A percentile compares a stretch with the other conserved stretches of the same genome.
These are phyloP conservation scores for Steromphala cineraria DNA, from an alignment of 2,888 invertebrate species.

Conservation along the genomic window DNA sequence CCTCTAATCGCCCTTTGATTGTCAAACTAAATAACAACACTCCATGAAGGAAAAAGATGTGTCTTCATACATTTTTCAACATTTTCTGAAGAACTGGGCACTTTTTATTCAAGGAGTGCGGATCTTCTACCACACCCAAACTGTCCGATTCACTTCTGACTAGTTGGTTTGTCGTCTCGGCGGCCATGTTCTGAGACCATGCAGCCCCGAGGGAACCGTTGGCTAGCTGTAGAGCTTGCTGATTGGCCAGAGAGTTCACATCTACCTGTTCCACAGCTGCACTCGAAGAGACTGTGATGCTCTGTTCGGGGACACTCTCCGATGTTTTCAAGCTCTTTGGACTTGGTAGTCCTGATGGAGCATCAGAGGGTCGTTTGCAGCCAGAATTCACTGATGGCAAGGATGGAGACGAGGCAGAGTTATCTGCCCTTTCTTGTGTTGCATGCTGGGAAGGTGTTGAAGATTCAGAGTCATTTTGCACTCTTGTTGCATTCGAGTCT, in stretches of 20 bases:
- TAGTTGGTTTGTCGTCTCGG: background rate
- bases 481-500: background rate
- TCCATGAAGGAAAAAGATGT: background rate
- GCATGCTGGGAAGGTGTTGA: background rate
- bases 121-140: conserved; percentile 16
- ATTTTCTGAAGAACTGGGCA: conserved; percentile 51
- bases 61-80: conserved; percentile 37
- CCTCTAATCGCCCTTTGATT: background rate
- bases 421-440: background rate
- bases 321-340: background rate
- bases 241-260: background rate
- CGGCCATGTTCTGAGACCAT: background rate
- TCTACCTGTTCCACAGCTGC: background rate
- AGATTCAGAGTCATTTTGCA: background rate
- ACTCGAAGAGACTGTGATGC: conserved; percentile 23
- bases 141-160: conserved; percentile 1
- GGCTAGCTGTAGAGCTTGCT: background rate
- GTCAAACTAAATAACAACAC: conserved; percentile 4
- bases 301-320: background rate
- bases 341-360: background rate
- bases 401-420: background rate
- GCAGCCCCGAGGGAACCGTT: background rate
- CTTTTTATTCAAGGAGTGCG: conserved; percentile 23
- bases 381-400: background rate
- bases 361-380: background rate